A percentile compares a stretch with the other conserved stretches of the same genome.
Evolutionary conservation across 2,113 vertebrate genomes (phyloP).

Genomic region (Passerina amoena): DNA sequence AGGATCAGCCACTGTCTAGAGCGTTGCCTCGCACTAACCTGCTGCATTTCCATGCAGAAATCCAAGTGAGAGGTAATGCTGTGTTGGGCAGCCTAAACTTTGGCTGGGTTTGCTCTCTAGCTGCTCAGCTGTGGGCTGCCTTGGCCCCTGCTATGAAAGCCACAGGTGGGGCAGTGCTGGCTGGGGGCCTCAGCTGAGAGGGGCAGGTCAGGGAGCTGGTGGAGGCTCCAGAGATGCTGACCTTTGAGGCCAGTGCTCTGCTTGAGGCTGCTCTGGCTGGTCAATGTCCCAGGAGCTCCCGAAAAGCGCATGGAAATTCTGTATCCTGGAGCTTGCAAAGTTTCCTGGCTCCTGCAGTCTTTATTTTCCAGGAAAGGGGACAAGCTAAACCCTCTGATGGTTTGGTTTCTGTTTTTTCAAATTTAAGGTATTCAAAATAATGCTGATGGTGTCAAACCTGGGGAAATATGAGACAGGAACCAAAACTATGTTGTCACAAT

Average conservation of each 20-base stretch:
- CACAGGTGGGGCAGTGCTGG: background rate
- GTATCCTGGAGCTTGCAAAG: background rate
- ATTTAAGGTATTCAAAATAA: conserved; percentile 10
- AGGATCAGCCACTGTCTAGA: conserved; percentile 36
- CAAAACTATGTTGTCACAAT: background rate
- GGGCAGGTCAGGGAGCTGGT: background rate
- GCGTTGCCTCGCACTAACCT: background rate
- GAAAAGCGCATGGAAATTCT: conserved; percentile 6
- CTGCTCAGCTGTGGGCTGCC: background rate
- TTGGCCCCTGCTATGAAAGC: background rate
- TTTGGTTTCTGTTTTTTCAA: background rate
- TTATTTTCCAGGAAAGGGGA: conserved; percentile 54
- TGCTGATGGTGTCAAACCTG: background rate
- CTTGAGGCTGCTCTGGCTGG: background rate
- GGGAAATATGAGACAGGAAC: background rate
- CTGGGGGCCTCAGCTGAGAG: background rate
- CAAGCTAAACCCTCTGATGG: background rate
- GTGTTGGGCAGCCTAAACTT: background rate
- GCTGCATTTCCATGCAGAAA: conserved; percentile 36
- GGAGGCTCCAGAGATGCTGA: background rate
- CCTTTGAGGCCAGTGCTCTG: background rate
- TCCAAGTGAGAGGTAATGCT: conserved; percentile 21
- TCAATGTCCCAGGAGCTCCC: background rate
- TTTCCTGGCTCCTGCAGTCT: conserved; percentile 44
- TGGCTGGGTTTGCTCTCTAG: background rate